Percentiles rank a stretch among this genome's conserved stretches.
Conservation (phyloP, 2,113 vertebrate genomes). For the Corythaixoides concolor region DNA sequence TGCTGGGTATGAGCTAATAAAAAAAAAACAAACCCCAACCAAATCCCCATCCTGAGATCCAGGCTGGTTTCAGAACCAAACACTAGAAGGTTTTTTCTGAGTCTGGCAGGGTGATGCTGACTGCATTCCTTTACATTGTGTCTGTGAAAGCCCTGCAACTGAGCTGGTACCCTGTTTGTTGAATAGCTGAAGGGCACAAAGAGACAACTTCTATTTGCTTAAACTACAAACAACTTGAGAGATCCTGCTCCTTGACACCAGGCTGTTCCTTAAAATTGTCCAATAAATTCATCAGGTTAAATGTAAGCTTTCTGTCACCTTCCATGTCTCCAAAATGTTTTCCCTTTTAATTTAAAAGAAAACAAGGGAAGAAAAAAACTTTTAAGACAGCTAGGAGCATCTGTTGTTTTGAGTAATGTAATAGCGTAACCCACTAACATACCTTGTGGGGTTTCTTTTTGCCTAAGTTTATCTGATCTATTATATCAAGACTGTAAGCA, state of each 20-base stretch:
- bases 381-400: background rate
- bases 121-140: background rate
- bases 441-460: background rate
- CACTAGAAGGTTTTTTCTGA: background rate
- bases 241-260: background rate
- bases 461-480: background rate
- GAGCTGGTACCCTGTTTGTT: background rate
- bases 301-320: background rate
- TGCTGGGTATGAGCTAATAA: background rate
- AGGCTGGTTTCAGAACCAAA: background rate
- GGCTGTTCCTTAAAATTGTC: background rate
- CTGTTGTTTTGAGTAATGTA: background rate
- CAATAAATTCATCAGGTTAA: background rate
- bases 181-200: background rate
- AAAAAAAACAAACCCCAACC: background rate
- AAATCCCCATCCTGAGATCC: background rate
- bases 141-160: accelerated
- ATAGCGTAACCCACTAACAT: background rate
- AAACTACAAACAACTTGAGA: background rate
- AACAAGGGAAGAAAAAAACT: background rate
- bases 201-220: background rate
- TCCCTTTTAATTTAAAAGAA: background rate
- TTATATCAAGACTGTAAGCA: background rate
- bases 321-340: background rate
- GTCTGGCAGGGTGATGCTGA: background rate